These are phyloP conservation scores for Plusia festucae DNA, from an alignment of 2,888 invertebrate genomes.

Conservation along the genomic window DNA sequence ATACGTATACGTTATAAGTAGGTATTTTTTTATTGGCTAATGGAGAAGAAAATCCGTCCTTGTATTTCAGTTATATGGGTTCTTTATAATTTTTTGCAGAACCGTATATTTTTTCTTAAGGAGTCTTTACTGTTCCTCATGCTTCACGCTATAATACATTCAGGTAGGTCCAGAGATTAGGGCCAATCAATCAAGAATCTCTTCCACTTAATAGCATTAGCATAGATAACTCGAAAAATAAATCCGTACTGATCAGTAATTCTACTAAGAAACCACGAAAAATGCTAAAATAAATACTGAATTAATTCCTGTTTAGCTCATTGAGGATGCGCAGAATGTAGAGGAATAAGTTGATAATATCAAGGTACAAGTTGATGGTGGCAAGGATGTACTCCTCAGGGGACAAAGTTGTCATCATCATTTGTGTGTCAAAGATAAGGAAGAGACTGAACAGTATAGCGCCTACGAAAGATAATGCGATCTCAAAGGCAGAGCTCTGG, in stretches of 20 bases:
- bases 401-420: constrained; percentile 94
- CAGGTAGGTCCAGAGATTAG: no score
- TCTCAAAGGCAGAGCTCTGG: constrained; percentile 92
- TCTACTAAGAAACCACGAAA: background rate
- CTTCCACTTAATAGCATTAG: no score
- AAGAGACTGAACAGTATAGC: constrained; percentile 94
- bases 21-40: no score
- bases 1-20: no score
- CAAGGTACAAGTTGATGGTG: constrained; percentile 95
- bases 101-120: no score
- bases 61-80: no score
- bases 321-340: constrained; percentile 94
- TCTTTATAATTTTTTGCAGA: no score
- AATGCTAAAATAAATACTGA: constrained; percentile 28
- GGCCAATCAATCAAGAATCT: no score
- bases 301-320: constrained; percentile 87
- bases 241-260: background rate
- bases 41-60: no score
- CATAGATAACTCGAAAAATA: background rate
- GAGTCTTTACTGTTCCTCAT: no score
- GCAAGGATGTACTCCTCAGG: constrained; percentile 97
- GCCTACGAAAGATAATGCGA: constrained; percentile 92
- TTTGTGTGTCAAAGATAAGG: constrained; percentile 95
- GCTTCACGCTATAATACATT: no score
- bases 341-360: constrained; percentile 95